Evolutionary conservation across 2,113 vertebrate genomes (phyloP).

Genomic region (Melanostigma gelatinosum): DNA sequence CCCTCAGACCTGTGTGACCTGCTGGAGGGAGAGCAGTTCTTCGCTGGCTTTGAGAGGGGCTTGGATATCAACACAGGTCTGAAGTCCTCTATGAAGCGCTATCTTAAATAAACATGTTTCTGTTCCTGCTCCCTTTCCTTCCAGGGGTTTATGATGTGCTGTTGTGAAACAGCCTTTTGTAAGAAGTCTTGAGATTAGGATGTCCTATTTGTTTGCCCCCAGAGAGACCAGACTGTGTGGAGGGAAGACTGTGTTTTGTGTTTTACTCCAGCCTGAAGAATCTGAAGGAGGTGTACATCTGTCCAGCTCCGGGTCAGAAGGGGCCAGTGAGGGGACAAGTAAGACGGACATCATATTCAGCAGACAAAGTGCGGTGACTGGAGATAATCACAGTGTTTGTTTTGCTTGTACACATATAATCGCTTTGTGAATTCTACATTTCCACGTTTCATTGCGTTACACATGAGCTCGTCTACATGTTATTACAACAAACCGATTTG

Average conservation of each 20-base stretch:
- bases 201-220: conserved; percentile 18
- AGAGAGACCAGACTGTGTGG: conserved; percentile 93
- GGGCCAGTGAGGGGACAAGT: conserved; percentile 94
- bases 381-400: not conserved
- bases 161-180: conserved; percentile 8
- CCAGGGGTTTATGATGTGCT: conserved; percentile 14
- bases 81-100: conserved; percentile 36
- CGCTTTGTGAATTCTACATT: not conserved
- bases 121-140: not conserved
- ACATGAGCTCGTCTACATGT: not conserved
- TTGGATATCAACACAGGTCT: conserved; percentile 90
- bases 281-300: conserved; percentile 93
- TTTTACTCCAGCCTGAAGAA: conserved; percentile 97
- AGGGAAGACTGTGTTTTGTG: conserved; percentile 89
- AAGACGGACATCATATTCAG: conserved; percentile 37
- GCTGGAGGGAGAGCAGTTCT: conserved; percentile 97
- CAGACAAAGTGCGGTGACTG: not conserved
- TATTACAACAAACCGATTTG: not conserved
- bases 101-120: conserved; percentile 33
- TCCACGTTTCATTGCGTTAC: not conserved
- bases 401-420: not conserved
- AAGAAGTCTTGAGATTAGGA: not conserved
- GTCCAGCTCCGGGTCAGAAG: conserved; percentile 81
- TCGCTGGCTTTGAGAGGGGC: conserved; percentile 94
- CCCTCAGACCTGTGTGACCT: conserved; percentile 95